A percentile compares a stretch with the other conserved stretches of the same genome.
Evolutionary conservation across 2,113 vertebrate genomes (phyloP).

Genomic region (Holacanthus passer): DNA sequence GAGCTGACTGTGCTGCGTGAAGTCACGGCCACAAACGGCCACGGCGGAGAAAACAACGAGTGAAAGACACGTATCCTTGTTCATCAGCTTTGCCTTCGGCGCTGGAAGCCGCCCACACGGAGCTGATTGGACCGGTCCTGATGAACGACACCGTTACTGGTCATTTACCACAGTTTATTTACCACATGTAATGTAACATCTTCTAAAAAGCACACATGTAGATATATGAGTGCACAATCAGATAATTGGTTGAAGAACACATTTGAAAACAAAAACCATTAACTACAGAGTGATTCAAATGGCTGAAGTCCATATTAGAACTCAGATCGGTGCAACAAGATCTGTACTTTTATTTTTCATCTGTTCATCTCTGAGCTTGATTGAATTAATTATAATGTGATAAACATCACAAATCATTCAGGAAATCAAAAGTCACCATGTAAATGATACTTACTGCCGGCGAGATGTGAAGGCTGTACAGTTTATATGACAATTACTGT

Average conservation of each 20-base stretch:
- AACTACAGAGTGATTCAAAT: slow-evolving; percentile 55
- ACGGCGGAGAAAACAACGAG: slow-evolving; percentile 37
- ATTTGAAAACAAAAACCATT: slow-evolving; percentile 57
- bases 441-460: slow-evolving; percentile 58
- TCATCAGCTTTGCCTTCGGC: slow-evolving; percentile 46
- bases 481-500: slow-evolving; percentile 61
- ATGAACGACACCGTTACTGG: slow-evolving; percentile 56
- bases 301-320: slow-evolving; percentile 60
- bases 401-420: slow-evolving; percentile 67
- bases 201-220: slow-evolving; percentile 71
- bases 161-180: slow-evolving; percentile 78
- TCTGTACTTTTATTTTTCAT: slow-evolving; percentile 57
- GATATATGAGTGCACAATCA: slow-evolving; percentile 67
- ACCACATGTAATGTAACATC: slow-evolving; percentile 68
- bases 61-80: slow-evolving; percentile 48
- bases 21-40: slow-evolving; percentile 59
- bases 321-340: slow-evolving; percentile 32
- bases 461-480: slow-evolving; percentile 72
- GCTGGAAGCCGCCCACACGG: too few relatives aligned
- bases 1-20: too few relatives aligned
- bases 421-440: slow-evolving; percentile 68
- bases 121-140: slow-evolving; percentile 29
- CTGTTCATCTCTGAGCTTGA: slow-evolving; percentile 42
- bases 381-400: slow-evolving; percentile 57
- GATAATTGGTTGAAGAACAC: slow-evolving; percentile 58